These are phyloP conservation scores for Cheilinus undulatus DNA, from an alignment of 2,113 vertebrate species.

Conservation along the genomic window DNA sequence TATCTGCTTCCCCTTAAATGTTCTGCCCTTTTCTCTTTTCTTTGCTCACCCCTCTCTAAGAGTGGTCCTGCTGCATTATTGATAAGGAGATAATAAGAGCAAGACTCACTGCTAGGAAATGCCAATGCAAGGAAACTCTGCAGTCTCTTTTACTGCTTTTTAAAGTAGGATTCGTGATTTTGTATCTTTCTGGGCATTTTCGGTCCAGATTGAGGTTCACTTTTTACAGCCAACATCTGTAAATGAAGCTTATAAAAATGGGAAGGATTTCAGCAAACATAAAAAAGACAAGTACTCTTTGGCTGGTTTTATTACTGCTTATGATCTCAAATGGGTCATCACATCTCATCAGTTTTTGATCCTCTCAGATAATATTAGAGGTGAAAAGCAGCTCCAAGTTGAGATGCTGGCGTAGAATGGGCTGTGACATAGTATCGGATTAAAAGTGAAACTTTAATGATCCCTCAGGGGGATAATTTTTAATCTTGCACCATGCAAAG, in stretches of 20 bases:
- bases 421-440: neutral
- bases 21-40: neutral
- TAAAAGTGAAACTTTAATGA: neutral
- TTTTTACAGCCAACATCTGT: too few species aligned
- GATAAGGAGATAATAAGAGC: neutral
- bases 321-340: neutral
- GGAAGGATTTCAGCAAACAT: too few species aligned
- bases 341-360: neutral
- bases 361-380: neutral
- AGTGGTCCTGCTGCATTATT: constrained; percentile 1
- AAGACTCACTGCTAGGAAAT: constrained; percentile 5
- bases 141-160: neutral
- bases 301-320: neutral
- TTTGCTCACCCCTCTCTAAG: constrained; percentile 11
- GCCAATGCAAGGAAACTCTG: neutral
- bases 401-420: neutral
- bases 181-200: neutral
- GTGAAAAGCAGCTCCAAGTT: neutral
- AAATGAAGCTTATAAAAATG: too few species aligned
- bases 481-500: neutral
- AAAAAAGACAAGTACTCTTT: too few species aligned
- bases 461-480: neutral
- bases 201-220: neutral
- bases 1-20: constrained; percentile 14
- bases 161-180: neutral